These are phyloP conservation scores for Geodia barretti DNA, from an alignment of 37 sponge, comb jelly and placozoan species.

Conservation along the genomic window DNA sequence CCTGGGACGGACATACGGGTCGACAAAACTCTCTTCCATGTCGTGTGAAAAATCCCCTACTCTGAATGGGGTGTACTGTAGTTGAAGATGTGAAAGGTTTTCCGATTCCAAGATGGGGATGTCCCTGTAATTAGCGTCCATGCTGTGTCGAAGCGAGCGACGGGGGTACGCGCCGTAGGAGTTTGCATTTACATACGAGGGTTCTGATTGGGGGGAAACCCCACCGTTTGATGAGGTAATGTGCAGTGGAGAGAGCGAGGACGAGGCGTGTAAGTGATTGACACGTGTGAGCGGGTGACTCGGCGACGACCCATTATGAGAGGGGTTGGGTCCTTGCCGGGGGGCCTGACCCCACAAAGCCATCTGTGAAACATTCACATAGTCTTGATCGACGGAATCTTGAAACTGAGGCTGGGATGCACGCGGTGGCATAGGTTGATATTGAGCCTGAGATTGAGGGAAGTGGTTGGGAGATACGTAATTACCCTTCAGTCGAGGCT, in stretches of 20 bases:
- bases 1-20: background rate
- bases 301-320: background rate
- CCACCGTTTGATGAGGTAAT: background rate
- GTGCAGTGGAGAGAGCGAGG: background rate
- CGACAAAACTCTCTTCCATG: background rate
- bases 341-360: background rate
- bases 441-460: background rate
- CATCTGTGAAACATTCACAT: background rate
- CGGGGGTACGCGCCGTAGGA: no score
- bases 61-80: no score
- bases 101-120: background rate
- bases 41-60: no score
- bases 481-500: no score
- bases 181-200: background rate
- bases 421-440: background rate
- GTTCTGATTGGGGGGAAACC: background rate
- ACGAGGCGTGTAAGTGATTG: background rate
- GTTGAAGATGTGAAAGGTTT: no score
- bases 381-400: background rate
- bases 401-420: background rate
- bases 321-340: background rate
- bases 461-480: background rate
- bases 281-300: background rate
- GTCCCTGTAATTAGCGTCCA: background rate
- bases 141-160: background rate